Percentiles rank a stretch among this genome's conserved stretches.
These are phyloP conservation scores for Nomada hirtipes DNA, from an alignment of 2,888 invertebrate genomes.

Conservation along the genomic window DNA sequence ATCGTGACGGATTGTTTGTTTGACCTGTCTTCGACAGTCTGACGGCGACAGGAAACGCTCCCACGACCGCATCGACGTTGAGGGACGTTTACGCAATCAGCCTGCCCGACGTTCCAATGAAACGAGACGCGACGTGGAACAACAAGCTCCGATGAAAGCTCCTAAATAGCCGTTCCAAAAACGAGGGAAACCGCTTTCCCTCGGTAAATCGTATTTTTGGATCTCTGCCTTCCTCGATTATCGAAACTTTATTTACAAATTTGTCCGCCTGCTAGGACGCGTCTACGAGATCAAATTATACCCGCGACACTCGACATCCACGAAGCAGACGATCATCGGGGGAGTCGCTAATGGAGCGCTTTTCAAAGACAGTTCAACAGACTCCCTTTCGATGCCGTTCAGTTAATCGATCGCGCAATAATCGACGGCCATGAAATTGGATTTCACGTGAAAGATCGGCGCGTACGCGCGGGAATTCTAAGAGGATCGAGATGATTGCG, in stretches of 20 bases:
- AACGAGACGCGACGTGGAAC: slow-evolving; percentile 58
- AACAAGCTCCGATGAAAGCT: slow-evolving; percentile 53
- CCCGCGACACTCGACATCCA: neutral
- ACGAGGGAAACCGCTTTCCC: slow-evolving; percentile 32
- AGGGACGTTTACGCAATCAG: slow-evolving; percentile 62
- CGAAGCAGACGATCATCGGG: neutral
- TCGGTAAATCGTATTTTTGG: slow-evolving; percentile 43
- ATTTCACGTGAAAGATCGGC: slow-evolving; percentile 70
- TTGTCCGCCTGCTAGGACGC: too few relatives aligned
- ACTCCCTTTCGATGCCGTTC: slow-evolving; percentile 56
- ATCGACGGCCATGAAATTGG: slow-evolving; percentile 77
- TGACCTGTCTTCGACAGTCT: slow-evolving; percentile 75
- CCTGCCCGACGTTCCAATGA: slow-evolving; percentile 58
- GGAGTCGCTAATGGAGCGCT: slow-evolving; percentile 12
- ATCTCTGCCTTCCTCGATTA: neutral
- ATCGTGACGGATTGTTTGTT: slow-evolving; percentile 78
- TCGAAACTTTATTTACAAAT: too few relatives aligned
- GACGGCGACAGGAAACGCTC: slow-evolving; percentile 72
- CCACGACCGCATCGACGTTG: slow-evolving; percentile 58
- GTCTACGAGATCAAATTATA: too few relatives aligned
- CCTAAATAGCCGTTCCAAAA: slow-evolving; percentile 50
- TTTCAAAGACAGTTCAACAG: slow-evolving; percentile 33
- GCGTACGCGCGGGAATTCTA: slow-evolving; percentile 40
- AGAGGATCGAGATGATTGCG: slow-evolving; percentile 52
- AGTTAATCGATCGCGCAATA: slow-evolving; percentile 73